Evolutionary conservation across 2,113 vertebrate species (phyloP).

Genomic region (Syngnathus scovelli): DNA sequence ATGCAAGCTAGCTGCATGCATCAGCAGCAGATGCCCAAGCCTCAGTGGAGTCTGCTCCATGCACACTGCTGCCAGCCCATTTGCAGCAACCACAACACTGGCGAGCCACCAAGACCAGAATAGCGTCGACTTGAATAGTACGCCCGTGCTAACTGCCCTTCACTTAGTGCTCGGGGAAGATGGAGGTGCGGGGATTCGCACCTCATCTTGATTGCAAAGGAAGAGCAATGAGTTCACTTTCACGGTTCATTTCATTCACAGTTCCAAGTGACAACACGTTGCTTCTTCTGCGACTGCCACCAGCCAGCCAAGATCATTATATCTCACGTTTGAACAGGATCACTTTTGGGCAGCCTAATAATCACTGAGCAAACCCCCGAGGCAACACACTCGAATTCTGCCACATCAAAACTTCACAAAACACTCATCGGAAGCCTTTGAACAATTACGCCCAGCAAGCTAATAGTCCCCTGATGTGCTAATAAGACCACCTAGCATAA

Average conservation of each 20-base stretch:
- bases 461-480: background rate
- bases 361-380: background rate
- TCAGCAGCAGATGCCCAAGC: conserved; percentile 44
- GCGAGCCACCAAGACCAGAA: background rate
- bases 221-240: conserved; percentile 30
- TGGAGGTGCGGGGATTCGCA: conserved; percentile 6
- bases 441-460: background rate
- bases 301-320: background rate
- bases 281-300: background rate
- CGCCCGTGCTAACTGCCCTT: conserved; percentile 1
- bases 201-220: conserved; percentile 22
- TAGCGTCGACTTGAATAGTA: conserved; percentile 14
- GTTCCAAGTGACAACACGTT: conserved; percentile 20
- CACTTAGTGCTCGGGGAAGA: conserved; percentile 2
- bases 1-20: conserved; percentile 52
- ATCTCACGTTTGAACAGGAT: background rate
- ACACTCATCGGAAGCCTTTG: background rate
- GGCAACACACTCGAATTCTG: background rate
- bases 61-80: conserved; percentile 39
- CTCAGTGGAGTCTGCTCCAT: conserved; percentile 45
- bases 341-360: background rate
- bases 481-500: background rate
- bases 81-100: conserved; percentile 25
- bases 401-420: background rate
- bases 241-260: conserved; percentile 29